Evolutionary conservation across 2,113 vertebrate species (phyloP), one percentile per base, ranked within the genome.

Genomic region (Pseudolaguvia tuberculata): DNA sequence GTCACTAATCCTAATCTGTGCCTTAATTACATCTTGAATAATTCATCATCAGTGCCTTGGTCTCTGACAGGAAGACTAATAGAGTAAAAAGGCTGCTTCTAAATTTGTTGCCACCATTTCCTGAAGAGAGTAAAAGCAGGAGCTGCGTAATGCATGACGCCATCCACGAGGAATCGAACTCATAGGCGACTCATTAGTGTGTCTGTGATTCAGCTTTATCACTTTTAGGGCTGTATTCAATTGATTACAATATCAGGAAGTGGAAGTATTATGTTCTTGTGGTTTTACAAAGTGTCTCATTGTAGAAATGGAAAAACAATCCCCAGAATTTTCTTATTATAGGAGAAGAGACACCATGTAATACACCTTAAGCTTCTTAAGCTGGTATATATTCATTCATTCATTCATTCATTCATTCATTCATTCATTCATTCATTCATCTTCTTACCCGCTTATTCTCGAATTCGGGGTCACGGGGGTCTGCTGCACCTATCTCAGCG

Each of bases 11-110:
- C 86, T 70, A 86, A 83, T 88, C 88, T 85, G 78, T 78, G 80
- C 84, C 85, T 78, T 84, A 89, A 91, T 91, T 91, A 88, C 89
- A 89, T 63, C 88, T 86, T 91, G 87, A 83, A 92, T 93, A 89
- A 91, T 92, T 91, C 85, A 92, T 91, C 86, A 88, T 84, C 86
- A 81, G 81, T 85, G 87, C 78, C 84, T 82, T 75, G 79, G 83
- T 78, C 70, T 74, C 72, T 80, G 81, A 80, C 81, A 76, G 76
- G 73, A 79, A 82, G 78, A 85, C 80, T 82, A 82, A 86, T 83
- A 79, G 66, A 72, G 72, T 78, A 61, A 72, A 83, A 77, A 83
- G 78, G 75, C 76, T 69, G 73, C 71, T 83, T 82, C 85, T 83
- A 84, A 81, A 81, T 85, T 76, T 80, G 82, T 55, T 73, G 65